Conservation (phyloP, 1,140 invertebrate genomes). For the Diuraphis noxia region DNA sequence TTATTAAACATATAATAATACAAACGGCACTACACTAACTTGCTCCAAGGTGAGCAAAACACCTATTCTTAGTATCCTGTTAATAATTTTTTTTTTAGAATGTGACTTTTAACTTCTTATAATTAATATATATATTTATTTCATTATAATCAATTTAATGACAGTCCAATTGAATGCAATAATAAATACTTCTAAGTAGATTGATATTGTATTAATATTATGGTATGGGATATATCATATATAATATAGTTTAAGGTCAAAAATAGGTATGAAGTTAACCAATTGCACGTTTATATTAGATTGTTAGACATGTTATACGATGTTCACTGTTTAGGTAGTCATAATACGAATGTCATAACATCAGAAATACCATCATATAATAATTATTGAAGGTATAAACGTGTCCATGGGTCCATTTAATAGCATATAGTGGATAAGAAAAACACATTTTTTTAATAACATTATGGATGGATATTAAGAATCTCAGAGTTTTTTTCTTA, state of each 20-base stretch:
- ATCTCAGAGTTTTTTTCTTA: neutral
- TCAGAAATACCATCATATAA: neutral
- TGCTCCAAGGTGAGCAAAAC: neutral
- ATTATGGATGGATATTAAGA: neutral
- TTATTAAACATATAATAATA: neutral
- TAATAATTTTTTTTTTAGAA: neutral
- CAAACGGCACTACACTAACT: neutral
- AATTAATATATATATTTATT: neutral
- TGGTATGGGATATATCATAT: neutral
- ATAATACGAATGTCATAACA: neutral
- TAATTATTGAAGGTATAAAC: neutral
- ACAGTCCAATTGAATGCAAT: neutral
- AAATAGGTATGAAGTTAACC: neutral
- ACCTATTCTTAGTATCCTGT: neutral
- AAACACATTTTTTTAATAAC: neutral
- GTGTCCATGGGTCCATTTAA: neutral
- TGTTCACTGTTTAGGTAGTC: too few relatives aligned
- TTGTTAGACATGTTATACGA: neutral
- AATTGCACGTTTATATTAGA: neutral
- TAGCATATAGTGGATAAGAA: neutral
- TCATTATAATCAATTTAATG: neutral
- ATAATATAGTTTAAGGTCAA: constrained; percentile 4
- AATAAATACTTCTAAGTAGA: neutral
- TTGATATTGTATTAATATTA: neutral
- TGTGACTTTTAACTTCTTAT: neutral